Evolutionary conservation across 2,888 invertebrate genomes (phyloP), one percentile per base, ranked within the genome.

Genomic region (Clanis bilineata): DNA sequence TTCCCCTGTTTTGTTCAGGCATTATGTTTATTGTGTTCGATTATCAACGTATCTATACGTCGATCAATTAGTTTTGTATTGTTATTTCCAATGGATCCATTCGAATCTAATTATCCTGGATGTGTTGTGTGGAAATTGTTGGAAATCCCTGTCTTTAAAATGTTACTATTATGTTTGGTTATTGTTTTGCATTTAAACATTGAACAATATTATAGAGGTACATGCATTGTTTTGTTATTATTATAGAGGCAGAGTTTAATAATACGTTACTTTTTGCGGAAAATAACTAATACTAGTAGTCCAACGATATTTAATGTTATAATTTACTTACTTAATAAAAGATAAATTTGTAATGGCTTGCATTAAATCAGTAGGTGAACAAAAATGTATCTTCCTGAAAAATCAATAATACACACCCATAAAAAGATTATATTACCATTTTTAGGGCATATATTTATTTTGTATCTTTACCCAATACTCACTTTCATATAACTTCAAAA

Each of bases 1-100:
- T 85, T 86, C 78, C 81, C 80, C 77, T 71, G 72, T 71, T 77
- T 75, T 76, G 68, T 65, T 67, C 65, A 82, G 83, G 85, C 85
- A 89, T 87, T 84, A 83, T 79, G 80, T 83, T 86, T 84, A 88
- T 86, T 81, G 79, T 78, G 76, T 82, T 80, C 80, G 79, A 82
- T 85, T 79, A 84, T 80, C 74, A 75, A 73, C 71, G 60, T 74
- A 70, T 79, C 76, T 74, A 76, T 75, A 75, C 80, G 76, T 80
- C 79, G 78, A 76, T 72, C 62, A 69, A 77, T 81, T 77, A 77
- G 79, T 70, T 69, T 73, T 57, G 63, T 67, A 59, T 61, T 55
- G 39, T 58, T 39, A 57, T n/a, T 64, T 56, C 61, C 41, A 58
- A 60, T 58, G 51, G 39, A 38, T 38, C 15, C 38, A 51, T 47